Evolutionary conservation across 2,797 vertebrate species (phyloP).

Genomic region (Ciconia nigra): DNA sequence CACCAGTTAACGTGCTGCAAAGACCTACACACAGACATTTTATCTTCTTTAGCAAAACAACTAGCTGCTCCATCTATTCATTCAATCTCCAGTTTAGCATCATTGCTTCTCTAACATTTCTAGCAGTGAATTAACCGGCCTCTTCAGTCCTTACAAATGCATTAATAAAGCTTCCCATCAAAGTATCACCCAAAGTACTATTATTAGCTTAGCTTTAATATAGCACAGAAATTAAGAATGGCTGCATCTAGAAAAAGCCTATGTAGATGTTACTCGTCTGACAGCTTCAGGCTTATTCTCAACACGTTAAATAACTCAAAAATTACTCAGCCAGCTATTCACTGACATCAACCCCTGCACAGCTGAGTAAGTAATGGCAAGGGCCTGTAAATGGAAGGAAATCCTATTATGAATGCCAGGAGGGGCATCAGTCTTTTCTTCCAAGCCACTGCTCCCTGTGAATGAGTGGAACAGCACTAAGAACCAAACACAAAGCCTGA

Average conservation of each 20-base stretch:
- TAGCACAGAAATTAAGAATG: not conserved
- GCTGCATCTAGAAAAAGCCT: not conserved
- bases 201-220: constrained; percentile 31
- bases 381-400: constrained; percentile 43
- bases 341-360: constrained; percentile 15
- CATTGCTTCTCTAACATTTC: not conserved
- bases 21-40: not conserved
- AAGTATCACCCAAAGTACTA: not conserved
- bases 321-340: constrained; percentile 35
- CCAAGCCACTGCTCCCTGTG: constrained; percentile 36
- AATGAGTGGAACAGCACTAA: not conserved
- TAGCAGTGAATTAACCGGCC: not conserved
- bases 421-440: constrained; percentile 45
- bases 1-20: not conserved
- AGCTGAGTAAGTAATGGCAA: constrained; percentile 47
- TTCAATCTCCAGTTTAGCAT: not conserved
- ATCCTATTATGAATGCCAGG: constrained; percentile 56
- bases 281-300: constrained; percentile 39
- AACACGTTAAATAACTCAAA: constrained; percentile 41
- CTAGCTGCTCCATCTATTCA: not conserved
- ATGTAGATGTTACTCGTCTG: not conserved
- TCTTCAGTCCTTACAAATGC: not conserved
- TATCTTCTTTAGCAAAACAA: not conserved
- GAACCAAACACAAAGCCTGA: not conserved
- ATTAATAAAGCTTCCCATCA: not conserved